phyloP scores from a whole-genome alignment of 2,888 invertebrate genomes.

The Pristionchus entomophagus region DNA sequence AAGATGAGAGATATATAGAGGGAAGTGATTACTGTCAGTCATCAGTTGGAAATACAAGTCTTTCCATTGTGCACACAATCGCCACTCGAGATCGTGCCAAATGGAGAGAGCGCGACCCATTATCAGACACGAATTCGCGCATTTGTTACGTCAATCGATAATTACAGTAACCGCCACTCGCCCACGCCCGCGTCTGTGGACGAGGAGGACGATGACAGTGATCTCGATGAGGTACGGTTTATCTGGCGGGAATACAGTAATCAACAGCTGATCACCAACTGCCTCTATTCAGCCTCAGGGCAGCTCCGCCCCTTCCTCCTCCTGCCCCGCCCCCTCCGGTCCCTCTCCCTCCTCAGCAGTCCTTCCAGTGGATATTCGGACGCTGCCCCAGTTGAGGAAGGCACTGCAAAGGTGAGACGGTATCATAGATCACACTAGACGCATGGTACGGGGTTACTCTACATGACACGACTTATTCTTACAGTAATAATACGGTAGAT shows the following conservation, averaged over 20 bases:
- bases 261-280: neutral
- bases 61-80: too few species aligned
- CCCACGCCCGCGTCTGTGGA: slow-evolving; percentile 13
- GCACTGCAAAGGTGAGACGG: neutral
- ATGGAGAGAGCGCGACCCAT: too few species aligned
- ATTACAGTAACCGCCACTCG: slow-evolving; percentile 42
- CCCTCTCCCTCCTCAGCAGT: slow-evolving; percentile 54
- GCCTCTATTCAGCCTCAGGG: neutral
- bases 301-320: neutral
- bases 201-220: slow-evolving; percentile 18
- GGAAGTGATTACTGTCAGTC: too few species aligned
- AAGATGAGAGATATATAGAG: too few species aligned
- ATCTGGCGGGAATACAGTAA: neutral
- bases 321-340: neutral
- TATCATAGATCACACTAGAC: too few species aligned
- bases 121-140: too few species aligned
- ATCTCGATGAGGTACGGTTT: slow-evolving; percentile 40
- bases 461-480: too few species aligned
- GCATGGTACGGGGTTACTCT: neutral
- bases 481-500: neutral
- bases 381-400: slow-evolving; percentile 49
- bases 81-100: too few species aligned
- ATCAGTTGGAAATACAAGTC: too few species aligned
- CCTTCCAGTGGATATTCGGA: slow-evolving; percentile 54
- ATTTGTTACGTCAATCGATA: too few species aligned